Percentiles rank a stretch among this genome's conserved stretches.
Evolutionary conservation across 2,113 vertebrate species (phyloP).

Genomic region (Thryonomys swinderianus): DNA sequence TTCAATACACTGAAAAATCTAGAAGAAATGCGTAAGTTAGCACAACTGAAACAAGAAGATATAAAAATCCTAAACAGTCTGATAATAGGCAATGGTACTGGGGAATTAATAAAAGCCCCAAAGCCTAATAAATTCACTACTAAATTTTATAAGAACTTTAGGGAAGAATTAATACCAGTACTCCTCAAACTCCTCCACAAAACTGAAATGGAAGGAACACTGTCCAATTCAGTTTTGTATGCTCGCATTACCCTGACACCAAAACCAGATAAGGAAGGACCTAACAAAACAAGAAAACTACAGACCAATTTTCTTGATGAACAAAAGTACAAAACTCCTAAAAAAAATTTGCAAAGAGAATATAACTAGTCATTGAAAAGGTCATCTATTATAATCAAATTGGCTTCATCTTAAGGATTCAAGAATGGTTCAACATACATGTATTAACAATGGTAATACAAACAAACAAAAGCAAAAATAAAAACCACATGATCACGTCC

Average conservation of each 20-base stretch:
- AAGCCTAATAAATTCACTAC: neutral
- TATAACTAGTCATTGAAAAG: neutral
- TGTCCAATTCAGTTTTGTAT: neutral
- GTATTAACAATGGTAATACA: neutral
- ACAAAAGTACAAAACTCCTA: neutral
- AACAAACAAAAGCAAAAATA: neutral
- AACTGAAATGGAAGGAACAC: neutral
- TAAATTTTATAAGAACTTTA: neutral
- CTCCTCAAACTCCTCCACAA: neutral
- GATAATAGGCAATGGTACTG: neutral
- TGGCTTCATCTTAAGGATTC: neutral
- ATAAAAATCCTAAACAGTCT: neutral
- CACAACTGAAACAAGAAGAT: neutral
- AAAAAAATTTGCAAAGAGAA: neutral
- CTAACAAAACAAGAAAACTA: neutral
- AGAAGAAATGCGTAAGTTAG: neutral
- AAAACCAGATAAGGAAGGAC: neutral
- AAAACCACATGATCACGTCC: neutral
- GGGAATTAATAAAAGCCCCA: neutral
- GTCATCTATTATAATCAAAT: neutral
- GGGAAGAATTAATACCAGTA: neutral
- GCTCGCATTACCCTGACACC: neutral
- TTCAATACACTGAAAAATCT: neutral
- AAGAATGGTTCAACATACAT: neutral
- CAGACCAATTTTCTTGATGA: neutral